Conservation (phyloP, 2,888 invertebrate genomes). For the Leptinotarsa tumamoca region DNA sequence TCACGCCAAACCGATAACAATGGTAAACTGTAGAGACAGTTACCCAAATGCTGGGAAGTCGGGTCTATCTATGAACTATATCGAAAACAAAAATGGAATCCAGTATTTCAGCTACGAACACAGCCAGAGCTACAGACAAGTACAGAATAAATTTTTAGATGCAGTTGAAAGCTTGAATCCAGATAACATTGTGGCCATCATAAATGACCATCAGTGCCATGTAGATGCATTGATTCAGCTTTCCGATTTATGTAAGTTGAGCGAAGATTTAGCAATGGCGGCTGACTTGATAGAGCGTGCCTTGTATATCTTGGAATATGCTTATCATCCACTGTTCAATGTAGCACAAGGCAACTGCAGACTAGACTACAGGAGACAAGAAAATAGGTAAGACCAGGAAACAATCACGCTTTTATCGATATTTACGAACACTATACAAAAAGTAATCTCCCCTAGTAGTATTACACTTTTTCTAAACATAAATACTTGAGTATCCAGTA, state of each 20-base stretch:
- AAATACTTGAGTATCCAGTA: too few relatives aligned
- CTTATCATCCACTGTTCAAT: conserved; percentile 85
- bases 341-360: conserved; percentile 79
- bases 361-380: conserved; percentile 82
- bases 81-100: conserved; percentile 69
- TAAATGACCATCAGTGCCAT: conserved; percentile 82
- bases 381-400: conserved; percentile 75
- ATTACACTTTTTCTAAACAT: too few relatives aligned
- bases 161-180: conserved; percentile 85
- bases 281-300: conserved; percentile 84
- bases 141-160: conserved; percentile 80
- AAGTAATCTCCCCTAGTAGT: neutral
- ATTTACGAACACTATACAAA: neutral
- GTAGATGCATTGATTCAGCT: conserved; percentile 84
- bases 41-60: conserved; percentile 80
- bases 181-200: conserved; percentile 80
- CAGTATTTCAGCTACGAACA: conserved; percentile 82
- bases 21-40: conserved; percentile 77
- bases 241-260: conserved; percentile 82
- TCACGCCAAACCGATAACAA: conserved; percentile 74
- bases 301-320: conserved; percentile 80
- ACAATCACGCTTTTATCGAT: neutral
- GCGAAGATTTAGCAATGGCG: conserved; percentile 83
- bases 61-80: conserved; percentile 78
- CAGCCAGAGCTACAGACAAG: conserved; percentile 77